Base-by-base conservation (phyloP, 2,113 vertebrate species). In the Muscicapa adusta region DNA sequence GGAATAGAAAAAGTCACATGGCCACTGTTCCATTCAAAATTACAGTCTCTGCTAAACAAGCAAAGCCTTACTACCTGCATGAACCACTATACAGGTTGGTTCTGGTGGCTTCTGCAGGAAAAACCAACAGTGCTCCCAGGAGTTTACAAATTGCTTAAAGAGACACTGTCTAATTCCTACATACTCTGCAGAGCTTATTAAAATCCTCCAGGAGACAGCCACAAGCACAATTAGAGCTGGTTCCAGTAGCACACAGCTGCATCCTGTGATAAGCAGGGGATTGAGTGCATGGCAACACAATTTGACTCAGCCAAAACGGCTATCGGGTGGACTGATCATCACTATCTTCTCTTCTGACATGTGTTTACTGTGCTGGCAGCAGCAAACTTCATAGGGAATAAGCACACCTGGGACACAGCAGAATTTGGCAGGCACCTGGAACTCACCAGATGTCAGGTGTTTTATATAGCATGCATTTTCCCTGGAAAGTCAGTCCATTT, bases 341-440 rank as follows among this genome's bases (percentile, higher is more conserved):
- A 10, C 58, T 19, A 7, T 11, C 68, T 47, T 87, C 47, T 87
- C 71, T 81, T 77, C 63, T 65, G 60, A 78, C 33, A 47, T 31
- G 74, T 61, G 82, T 80, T 85, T 92, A 92, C 73, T 80, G 53
- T 47, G 45, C 84, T 94, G 94, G 83, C 92, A 96, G 93, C 80
- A 94, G 36, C 53, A 66, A 88, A 80, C 61, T 84, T 96, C 91
- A 79, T 2, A 68, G 89, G 88, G 96, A 93, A 91, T 70, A 78
- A 71, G 79, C 80, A 91, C 88, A 89, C 89, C 84, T 93, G 81
- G 96, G 93, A 94, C 60, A 66, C 48, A 80, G 62, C 75, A 90
- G 85, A 62, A 90, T 70, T 88, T 94, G 92, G 94, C 93, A 97
- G 89, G 74, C 89, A 88, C 57, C 89, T 96, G 94, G 89, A 96